Percentiles rank a stretch among this genome's conserved stretches.
Conservation (phyloP, 2,113 vertebrate genomes). For the Pterophyllum scalare region DNA sequence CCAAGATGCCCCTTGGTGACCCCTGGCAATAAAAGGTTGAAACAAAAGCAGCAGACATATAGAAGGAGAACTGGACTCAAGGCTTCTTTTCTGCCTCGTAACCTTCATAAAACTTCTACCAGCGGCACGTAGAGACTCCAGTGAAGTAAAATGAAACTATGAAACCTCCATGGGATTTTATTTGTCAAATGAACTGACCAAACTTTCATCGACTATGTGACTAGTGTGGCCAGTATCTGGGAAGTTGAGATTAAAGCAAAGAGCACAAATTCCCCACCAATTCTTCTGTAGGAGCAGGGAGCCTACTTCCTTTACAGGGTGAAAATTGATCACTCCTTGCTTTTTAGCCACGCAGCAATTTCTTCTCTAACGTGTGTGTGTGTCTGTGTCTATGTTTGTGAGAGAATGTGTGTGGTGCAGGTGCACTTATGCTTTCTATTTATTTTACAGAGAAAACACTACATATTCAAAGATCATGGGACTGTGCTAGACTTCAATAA, state of each 20-base stretch:
- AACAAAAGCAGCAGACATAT: conserved; percentile 14
- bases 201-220: conserved; percentile 38
- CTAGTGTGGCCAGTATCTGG: conserved; percentile 59
- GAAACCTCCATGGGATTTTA: conserved; percentile 31
- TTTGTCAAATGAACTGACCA: conserved; percentile 9
- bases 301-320: conserved; percentile 26
- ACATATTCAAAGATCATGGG: conserved; percentile 23
- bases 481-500: neutral
- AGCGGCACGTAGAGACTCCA: conserved; percentile 7
- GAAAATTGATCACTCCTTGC: conserved; percentile 10
- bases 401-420: conserved; percentile 1
- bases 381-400: neutral
- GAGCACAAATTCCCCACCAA: conserved; percentile 44
- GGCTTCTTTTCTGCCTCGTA: conserved; percentile 16
- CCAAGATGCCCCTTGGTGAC: conserved; percentile 88
- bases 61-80: conserved; percentile 26
- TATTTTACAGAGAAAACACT: conserved; percentile 61
- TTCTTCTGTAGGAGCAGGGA: conserved; percentile 27
- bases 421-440: conserved; percentile 47
- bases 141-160: neutral
- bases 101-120: neutral
- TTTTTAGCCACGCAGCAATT: conserved; percentile 33
- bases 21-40: conserved; percentile 78
- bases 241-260: conserved; percentile 30
- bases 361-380: conserved; percentile 35